Conservation (phyloP, 2,113 vertebrate species). For the Apteryx owenii region DNA sequence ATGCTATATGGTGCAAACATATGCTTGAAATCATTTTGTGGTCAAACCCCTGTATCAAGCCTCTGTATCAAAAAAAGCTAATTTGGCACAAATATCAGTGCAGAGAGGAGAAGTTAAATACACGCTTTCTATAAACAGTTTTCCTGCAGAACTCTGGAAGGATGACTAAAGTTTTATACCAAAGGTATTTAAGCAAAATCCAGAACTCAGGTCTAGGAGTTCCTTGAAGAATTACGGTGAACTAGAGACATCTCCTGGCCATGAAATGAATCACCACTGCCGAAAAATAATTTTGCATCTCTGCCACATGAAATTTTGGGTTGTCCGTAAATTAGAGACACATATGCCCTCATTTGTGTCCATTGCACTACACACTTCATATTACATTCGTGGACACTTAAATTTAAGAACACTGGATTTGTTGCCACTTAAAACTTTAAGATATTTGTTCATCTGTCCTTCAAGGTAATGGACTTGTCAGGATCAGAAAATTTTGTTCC, state of each 20-base stretch:
- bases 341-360: rapidly evolving
- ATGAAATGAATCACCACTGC: background rate
- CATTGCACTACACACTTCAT: rapidly evolving
- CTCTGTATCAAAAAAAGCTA: background rate
- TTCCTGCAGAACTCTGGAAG: background rate
- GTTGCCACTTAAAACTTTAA: background rate
- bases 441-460: rapidly evolving
- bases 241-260: constrained; percentile 72
- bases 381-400: background rate
- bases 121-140: rapidly evolving
- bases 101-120: background rate
- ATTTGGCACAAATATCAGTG: rapidly evolving
- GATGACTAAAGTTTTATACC: background rate
- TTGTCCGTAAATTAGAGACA: background rate
- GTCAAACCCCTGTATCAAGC: background rate
- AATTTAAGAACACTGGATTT: rapidly evolving
- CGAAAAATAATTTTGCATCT: background rate
- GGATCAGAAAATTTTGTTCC: rapidly evolving
- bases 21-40: rapidly evolving
- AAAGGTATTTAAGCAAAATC: background rate
- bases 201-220: background rate
- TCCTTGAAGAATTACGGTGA: background rate
- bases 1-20: rapidly evolving
- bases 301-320: background rate
- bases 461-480: background rate